Evolutionary conservation across 2,888 invertebrate species (phyloP).

Genomic region (Melolontha melolontha): DNA sequence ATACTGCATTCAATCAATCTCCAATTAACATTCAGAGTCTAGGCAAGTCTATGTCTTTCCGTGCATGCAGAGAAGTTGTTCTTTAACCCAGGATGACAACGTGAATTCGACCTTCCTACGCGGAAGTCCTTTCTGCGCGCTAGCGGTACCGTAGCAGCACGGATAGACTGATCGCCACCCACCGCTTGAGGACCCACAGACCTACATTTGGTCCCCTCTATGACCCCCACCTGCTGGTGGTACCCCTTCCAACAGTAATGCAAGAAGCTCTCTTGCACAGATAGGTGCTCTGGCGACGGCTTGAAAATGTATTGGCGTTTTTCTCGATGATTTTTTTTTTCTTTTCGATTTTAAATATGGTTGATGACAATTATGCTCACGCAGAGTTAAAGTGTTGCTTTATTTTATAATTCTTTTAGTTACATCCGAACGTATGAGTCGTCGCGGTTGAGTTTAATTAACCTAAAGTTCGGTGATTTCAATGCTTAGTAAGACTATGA

Average conservation of each 20-base stretch:
- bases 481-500: background rate
- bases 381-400: background rate
- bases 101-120: constrained; percentile 56
- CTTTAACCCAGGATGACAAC: constrained; percentile 43
- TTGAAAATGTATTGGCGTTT: constrained; percentile 35
- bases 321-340: constrained; percentile 21
- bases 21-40: constrained; percentile 16
- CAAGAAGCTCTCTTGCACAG: constrained; percentile 41
- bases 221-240: constrained; percentile 56
- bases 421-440: background rate
- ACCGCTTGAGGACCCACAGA: constrained; percentile 63
- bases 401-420: background rate
- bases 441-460: background rate
- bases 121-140: constrained; percentile 60
- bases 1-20: constrained; percentile 18
- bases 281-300: constrained; percentile 40
- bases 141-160: constrained; percentile 59
- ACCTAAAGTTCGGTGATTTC: background rate
- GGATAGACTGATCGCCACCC: constrained; percentile 63
- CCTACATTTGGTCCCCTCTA: constrained; percentile 61
- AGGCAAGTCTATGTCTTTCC: constrained; percentile 35
- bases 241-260: constrained; percentile 41
- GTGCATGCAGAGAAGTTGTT: constrained; percentile 46
- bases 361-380: constrained; percentile 25
- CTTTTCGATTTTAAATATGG: constrained; percentile 34